phyloP scores from a whole-genome alignment of 2,888 invertebrate genomes.

The Halictus ligatus region DNA sequence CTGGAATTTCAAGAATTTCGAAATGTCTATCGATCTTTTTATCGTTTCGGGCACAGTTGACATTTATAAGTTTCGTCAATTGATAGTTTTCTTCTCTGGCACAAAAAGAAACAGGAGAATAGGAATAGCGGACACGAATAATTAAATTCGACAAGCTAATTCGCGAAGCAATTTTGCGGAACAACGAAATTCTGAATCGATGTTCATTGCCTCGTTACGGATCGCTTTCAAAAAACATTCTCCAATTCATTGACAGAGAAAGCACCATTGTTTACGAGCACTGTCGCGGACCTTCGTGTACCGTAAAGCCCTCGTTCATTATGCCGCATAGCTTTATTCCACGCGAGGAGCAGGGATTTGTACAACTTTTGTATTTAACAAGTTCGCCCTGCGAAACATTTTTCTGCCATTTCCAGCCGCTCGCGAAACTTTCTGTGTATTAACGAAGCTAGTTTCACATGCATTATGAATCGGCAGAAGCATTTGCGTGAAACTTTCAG shows the following conservation, averaged over 20 bases:
- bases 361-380: conserved; percentile 3
- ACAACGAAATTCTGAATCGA: background rate
- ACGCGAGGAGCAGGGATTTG: background rate
- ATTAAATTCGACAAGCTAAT: background rate
- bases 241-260: too few species aligned
- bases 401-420: conserved; percentile 5
- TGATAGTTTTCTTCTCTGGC: background rate
- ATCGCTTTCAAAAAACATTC: background rate
- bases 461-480: conserved; percentile 17
- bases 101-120: background rate
- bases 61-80: background rate
- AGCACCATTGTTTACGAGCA: background rate
- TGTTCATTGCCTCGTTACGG: background rate
- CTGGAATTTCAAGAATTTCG: background rate
- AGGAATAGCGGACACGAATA: background rate
- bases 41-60: background rate
- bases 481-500: background rate
- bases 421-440: conserved; percentile 12
- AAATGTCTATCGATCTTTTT: background rate
- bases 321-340: background rate
- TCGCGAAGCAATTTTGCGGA: background rate
- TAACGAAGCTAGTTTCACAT: conserved; percentile 15
- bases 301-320: background rate
- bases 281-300: background rate
- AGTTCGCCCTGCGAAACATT: conserved; percentile 2